Evolutionary conservation across 64 coral and sea anemone genomes (phyloP), one percentile per base, ranked within the genome.

Genomic region (Stylophora pistillata): DNA sequence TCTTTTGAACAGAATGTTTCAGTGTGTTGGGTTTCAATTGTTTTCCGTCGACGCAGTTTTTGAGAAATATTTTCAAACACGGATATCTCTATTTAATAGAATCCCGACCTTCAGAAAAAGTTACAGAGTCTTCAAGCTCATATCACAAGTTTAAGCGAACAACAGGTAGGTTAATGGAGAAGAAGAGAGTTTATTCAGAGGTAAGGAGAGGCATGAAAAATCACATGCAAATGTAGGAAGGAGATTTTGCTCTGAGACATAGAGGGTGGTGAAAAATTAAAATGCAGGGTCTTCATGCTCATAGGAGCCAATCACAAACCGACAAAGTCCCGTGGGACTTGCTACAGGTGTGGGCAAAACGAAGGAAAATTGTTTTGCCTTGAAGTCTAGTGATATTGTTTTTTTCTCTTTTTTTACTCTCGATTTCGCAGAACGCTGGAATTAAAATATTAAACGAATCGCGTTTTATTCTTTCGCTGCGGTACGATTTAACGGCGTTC

Each of bases 91-190:
- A 80, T 86, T 97, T 84, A 26, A 87, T 87, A 97, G 95, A 97
- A 97, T 76, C 87, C 95, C 18, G 95, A 97, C 62, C 88, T 97
- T 23, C 95, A 97, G 83, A 93, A 97, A 85, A 97, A 88, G 55
- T 84, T 97, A 17, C 91, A 97, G 72, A 84, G 82, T 56, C 91
- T 97, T 60, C 95, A 97, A 89, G 90, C 63, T 3, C 87, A 93
- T 53, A 97, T 97, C 25, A 93, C 91, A 70, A 97, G 62, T 27
- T 71, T 97, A 2, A 97, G 95, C 72, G 91, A 97, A 84, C 91
- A 97, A 87, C 95, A 97, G 78, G 95, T 96, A 34, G 70, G 94
- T 71, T 75, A 37, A 61, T 89, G 74, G 16, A 70, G 54, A 34
- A n/a, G 32, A 10, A 47, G 27, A 32, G 79, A 90, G 71, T 91